Evolutionary conservation across 2,888 invertebrate genomes (phyloP), one percentile per base, ranked within the genome.

Genomic region (Drosophila pegasa): DNA sequence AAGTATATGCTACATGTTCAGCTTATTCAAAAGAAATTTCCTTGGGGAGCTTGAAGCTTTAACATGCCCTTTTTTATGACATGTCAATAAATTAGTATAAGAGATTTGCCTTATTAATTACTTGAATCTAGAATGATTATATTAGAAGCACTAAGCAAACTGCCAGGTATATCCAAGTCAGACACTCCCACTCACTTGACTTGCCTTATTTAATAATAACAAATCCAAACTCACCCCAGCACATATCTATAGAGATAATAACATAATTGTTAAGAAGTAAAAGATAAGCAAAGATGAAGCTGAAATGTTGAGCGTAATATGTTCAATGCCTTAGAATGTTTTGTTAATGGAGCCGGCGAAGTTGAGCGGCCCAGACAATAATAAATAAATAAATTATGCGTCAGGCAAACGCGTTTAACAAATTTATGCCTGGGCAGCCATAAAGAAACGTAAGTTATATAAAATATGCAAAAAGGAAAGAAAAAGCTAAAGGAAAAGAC

Each of bases 361-460:
- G 68, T 67, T 59, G 62, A 75, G 77, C 71, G 73, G 71, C 70
- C 64, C 57, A 83, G 74, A 58, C 79, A 79, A 85, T 83, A 57
- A 75, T 69, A 65, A 31, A 72, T 76, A 81, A 76, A 76, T 76
- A 81, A 76, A 76, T 82, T 75, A 79, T 84, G 63, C 61, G 73
- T 48, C 71, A 69, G 73, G 76, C 88, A 87, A 86, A 80, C 80
- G 78, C 77, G 78, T 75, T 80, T 82, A 84, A 80, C 82, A 80
- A 80, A 88, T 85, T 87, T 72, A 75, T 80, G 71, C 77, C 75
- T 43, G 70, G 81, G 59, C 22, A 16, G 64, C 57, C 65, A 78
- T 74, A 71, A 71, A 76, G 18, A 75, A 84, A 56, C 72, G 62
- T 66, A 82, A 87, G 72, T 86, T 72, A 61, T 50, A 66, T 68